Base-by-base conservation (phyloP, 2,113 vertebrate genomes). In the Brachypteracias leptosomus region DNA sequence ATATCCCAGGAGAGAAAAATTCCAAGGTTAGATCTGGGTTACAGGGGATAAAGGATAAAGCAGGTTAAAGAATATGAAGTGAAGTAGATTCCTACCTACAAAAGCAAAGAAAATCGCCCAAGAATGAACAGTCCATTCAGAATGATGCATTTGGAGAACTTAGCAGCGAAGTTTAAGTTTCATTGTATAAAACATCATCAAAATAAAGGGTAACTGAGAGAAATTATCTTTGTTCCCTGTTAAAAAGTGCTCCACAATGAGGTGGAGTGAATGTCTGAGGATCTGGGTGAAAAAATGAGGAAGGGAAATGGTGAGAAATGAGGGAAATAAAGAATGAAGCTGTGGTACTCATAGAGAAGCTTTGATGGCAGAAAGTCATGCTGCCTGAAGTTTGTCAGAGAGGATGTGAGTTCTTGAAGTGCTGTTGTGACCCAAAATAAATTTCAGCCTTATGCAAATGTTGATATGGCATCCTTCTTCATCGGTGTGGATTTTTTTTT, bases 381-480 rank as follows among this genome's bases (percentile, higher is more conserved):
- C 12, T 78, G 31, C 52, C 44, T 72, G 47, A 85, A 52, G 35
- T 79, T 76, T 72, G 63, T 58, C 51, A 85, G 35, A 92, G 66
- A 10, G 33, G 24, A 79, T 85, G 10, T 9, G 38, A 90, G 18
- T 19, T 82, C 47, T 26, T 67, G 61, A 87, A 81, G 44, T 58
- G 47, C 35, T 79, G 24, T 65, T 78, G 35, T 68, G 38, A 88
- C 79, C 16, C 33, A 42, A 44, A 25, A 89, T 71, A 71, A 54
- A 79, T 82, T 71, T 88, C 52, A 85, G 13, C 57, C 7, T 1
- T 10, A 36, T 54, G 28, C 13, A 42, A 42, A 82, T 0, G 0
- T n/a, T 35, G 21, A 74, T 63, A 55, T 20, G 33, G 11, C 62
- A 93, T 75, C 62, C 19, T 33, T 77, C 15, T 17, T 57, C 10